Conservation (phyloP, 2,797 vertebrate genomes). For the Crocidura indochinensis region DNA sequence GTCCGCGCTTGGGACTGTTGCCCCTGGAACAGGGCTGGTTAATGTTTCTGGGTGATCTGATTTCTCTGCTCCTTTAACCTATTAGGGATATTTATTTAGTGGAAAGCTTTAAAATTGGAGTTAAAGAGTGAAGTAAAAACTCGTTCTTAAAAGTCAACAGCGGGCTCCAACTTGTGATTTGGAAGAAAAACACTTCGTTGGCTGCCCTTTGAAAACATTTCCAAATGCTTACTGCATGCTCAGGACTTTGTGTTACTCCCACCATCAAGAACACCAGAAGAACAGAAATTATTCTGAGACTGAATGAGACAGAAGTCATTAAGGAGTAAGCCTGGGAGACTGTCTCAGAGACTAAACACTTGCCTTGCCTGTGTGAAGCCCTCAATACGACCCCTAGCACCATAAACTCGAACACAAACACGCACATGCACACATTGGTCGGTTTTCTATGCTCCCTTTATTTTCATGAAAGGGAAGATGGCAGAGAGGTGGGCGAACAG, state of each 20-base stretch:
- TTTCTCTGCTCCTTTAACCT: conserved; percentile 44
- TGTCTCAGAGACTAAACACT: too few relatives aligned
- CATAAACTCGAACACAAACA: background rate
- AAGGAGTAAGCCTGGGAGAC: background rate
- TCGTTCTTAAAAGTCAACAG: background rate
- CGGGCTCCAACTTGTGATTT: conserved; percentile 56
- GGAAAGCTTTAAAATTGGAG: conserved; percentile 61
- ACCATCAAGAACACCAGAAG: background rate
- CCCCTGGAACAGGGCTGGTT: background rate
- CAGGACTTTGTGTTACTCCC: conserved; percentile 3
- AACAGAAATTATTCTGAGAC: background rate
- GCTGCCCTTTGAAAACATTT: conserved; percentile 55
- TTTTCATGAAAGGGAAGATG: too few relatives aligned
- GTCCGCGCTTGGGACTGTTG: background rate
- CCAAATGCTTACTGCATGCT: conserved; percentile 37
- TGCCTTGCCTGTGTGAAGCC: background rate
- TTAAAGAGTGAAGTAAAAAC: conserved; percentile 56
- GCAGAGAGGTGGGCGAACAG: too few relatives aligned
- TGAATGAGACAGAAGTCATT: background rate
- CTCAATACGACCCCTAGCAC: background rate
- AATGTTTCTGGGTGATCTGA: conserved; percentile 23
- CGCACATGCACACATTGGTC: too few relatives aligned
- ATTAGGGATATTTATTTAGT: conserved; percentile 64
- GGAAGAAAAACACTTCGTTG: conserved; percentile 21
- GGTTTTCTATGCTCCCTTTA: too few relatives aligned